These are phyloP conservation scores for Dugesia japonica DNA, from an alignment of 2,888 invertebrate genomes.

Conservation along the genomic window DNA sequence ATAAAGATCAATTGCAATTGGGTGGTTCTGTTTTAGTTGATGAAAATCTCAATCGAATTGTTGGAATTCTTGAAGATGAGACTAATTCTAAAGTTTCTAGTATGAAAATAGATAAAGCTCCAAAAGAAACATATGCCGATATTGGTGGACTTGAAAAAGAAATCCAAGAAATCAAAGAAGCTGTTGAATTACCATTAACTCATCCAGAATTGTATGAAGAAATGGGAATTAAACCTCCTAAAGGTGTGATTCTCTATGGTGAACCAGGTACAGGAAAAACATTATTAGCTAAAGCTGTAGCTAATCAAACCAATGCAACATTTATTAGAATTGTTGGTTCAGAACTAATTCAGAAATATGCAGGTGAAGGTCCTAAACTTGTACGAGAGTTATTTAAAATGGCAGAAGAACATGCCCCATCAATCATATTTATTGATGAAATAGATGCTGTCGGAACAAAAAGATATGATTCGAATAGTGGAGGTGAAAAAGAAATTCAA, in stretches of 20 bases:
- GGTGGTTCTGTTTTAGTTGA: conserved; percentile 93
- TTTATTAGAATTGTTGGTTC: not conserved
- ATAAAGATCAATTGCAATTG: conserved; percentile 94
- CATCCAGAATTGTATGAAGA: conserved; percentile 99
- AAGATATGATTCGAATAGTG: not conserved
- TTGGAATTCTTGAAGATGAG: conserved; percentile 91
- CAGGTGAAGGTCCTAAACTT: not conserved
- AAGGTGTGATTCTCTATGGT: not conserved
- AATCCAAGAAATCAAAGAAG: conserved; percentile 92
- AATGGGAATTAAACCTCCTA: conserved; percentile 62
- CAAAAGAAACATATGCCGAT: conserved; percentile 95
- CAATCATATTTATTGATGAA: conserved; percentile 12
- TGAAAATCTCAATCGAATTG: conserved; percentile 96
- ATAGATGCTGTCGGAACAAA: not conserved
- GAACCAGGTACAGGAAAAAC: not conserved
- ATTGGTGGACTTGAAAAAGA: conserved; percentile 91
- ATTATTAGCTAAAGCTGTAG: not conserved
- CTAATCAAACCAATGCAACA: not conserved
- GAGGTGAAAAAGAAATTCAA: not conserved
- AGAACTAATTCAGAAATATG: not conserved
- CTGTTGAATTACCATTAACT: conserved; percentile 91
- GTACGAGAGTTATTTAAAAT: not conserved
- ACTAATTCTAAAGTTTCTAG: conserved; percentile 99
- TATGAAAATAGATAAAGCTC: conserved; percentile 98
- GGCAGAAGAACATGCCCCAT: not conserved